Evolutionary conservation across 1,140 invertebrate genomes (phyloP).

Genomic region (Caligus rogercresseyi): DNA sequence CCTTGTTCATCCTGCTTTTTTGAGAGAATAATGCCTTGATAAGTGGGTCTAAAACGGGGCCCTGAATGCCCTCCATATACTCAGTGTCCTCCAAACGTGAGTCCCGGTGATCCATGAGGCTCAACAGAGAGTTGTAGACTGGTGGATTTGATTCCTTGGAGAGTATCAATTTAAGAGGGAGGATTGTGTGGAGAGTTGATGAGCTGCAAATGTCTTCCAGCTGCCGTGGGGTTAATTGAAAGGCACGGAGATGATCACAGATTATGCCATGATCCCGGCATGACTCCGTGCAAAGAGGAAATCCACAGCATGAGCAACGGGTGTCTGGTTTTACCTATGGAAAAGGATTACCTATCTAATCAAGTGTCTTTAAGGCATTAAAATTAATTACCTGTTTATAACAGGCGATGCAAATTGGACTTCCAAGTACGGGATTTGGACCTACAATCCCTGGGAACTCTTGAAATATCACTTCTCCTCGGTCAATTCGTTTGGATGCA

Average conservation of each 20-base stretch:
- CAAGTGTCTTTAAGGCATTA: neutral
- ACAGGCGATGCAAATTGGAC: neutral
- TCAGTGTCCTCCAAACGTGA: neutral
- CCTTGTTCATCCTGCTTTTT: neutral
- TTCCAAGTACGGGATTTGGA: neutral
- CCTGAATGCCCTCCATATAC: neutral
- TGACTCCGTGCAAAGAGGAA: neutral
- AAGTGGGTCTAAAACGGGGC: neutral
- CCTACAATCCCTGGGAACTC: neutral
- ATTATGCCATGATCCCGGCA: neutral
- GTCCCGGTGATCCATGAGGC: neutral
- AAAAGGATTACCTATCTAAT: neutral
- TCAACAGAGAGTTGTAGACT: neutral
- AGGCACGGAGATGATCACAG: neutral
- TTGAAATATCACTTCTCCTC: neutral
- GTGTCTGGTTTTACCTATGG: neutral
- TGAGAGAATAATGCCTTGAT: too few relatives aligned
- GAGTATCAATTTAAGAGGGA: neutral
- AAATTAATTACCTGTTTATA: neutral
- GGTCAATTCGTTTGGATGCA: neutral
- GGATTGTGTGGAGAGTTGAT: neutral
- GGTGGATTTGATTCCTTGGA: neutral
- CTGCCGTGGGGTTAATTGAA: neutral
- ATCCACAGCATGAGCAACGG: neutral
- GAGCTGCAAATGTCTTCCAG: neutral